Percentiles rank a stretch among this genome's conserved stretches.
Evolutionary conservation across 2,888 invertebrate species (phyloP).

Genomic region (Machimus atricapillus): DNA sequence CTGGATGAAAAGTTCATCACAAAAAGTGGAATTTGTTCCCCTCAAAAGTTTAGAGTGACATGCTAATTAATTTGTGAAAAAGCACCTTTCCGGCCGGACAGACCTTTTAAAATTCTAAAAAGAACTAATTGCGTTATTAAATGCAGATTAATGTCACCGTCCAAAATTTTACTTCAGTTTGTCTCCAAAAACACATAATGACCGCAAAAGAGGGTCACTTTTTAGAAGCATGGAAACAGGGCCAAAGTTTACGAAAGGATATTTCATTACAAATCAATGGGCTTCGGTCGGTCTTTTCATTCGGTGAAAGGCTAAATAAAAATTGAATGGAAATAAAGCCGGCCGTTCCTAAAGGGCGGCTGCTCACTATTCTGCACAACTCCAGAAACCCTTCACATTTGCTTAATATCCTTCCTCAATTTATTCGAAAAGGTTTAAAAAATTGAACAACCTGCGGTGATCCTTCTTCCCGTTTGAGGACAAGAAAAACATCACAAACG

Average conservation of each 20-base stretch:
- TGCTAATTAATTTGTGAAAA: neutral
- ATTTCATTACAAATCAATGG: constrained; percentile 24
- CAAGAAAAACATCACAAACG: neutral
- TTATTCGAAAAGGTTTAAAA: constrained; percentile 13
- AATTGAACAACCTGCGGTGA: constrained; percentile 14
- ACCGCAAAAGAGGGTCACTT: constrained; percentile 1
- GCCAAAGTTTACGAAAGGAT: constrained; percentile 7
- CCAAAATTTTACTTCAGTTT: neutral
- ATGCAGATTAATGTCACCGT: neutral
- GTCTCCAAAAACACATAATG: neutral
- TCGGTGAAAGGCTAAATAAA: neutral
- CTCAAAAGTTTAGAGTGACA: neutral
- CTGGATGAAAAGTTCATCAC: neutral
- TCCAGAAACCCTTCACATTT: constrained; percentile 19
- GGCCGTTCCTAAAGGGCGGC: neutral
- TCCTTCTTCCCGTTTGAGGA: neutral
- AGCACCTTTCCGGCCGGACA: neutral
- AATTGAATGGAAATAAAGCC: neutral
- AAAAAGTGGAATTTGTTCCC: neutral
- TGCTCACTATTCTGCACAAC: constrained; percentile 5
- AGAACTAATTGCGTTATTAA: constrained; percentile 12
- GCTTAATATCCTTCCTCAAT: constrained; percentile 22
- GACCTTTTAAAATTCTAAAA: neutral
- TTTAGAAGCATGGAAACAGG: neutral
- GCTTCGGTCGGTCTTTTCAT: neutral